Base-by-base conservation (phyloP, 2,888 invertebrate species). In the Amphipoea oculea region DNA sequence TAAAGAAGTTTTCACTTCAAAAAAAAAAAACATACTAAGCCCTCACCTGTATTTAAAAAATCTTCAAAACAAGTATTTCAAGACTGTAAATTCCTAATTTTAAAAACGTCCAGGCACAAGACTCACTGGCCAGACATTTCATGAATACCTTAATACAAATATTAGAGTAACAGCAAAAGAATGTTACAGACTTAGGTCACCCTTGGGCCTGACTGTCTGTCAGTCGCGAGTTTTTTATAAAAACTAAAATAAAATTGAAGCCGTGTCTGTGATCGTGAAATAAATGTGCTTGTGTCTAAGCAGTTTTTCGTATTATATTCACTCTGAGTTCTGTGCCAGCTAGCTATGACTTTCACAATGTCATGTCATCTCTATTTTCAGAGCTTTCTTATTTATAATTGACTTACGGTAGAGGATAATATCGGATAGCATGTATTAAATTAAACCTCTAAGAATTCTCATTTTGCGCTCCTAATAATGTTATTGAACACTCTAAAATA, bases 211-310 rank as follows among this genome's bases (percentile, higher is more conserved):
- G 78, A 81, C 78, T 85, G 82, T 78, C 82, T 78, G 84, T 79
- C 75, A 20, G 71, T 68, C 77, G 57, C n/a, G 0, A 73, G 40
- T 11, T n/a, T 78, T 74, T 72, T 45, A 57, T 45, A 45, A 73
- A 48, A 78, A 76, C 54, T 78, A 23, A 77, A 84, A 84, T 78
- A 63, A 81, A 85, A 78, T 78, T 60, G 67, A 85, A 85, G 62
- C 63, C 62, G 57, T 73, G 65, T 62, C 76, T 73, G 65, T 68
- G 84, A 85, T 78, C 74, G 40, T 67, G 40, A 76, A 65, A 71
- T 68, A 66, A 78, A 78, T 51, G 74, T 12, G 11, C 62, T 69
- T 74, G n/a, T 84, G 70, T 71, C 66, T 76, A 48, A 82, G 66
- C 51, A 68, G 23, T 62, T 71, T 66, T 71, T 81, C 36, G 6